Base-by-base conservation (phyloP, 2,888 invertebrate genomes). In the Cosmia trapezina region DNA sequence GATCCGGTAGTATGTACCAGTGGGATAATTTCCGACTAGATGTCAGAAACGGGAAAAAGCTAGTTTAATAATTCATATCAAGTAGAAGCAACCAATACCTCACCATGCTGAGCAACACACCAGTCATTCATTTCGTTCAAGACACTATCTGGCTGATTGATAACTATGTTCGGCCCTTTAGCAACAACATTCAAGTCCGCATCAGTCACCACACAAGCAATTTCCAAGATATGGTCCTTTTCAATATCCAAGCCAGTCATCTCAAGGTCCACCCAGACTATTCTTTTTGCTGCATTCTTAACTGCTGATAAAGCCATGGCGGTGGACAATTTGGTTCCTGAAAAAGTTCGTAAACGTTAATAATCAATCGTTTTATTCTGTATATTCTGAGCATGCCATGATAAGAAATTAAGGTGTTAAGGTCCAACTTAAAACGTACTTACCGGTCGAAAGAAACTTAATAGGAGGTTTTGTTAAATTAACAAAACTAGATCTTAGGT, bases 141-240 rank as follows among this genome's bases (percentile, higher is more conserved):
- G 47, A 98, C 93, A 45, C 96, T 92, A 78, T 98, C 97, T 0
- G 98, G 96, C 85, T 99, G 98, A 87, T 98, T 96, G 82, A 99
- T 97, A 2, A 98, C 96, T 60, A 99, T 91, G 86, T 97, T 96
- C 0, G 98, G 98, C 9, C 98, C 98, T 89, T 97, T 97, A 5
- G 98, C 98, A 53, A 98, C 93, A 12, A 98, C 91, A 85, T 98
- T 97, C 22, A 99, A 94, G 68, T 98, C 90, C 17, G 96, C 95
- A 90, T 99, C 98, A 0, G 99, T 99, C 70, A 99, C 96, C 47
- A 99, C 90, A 90, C 98, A 98, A 0, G 99, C 98, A 70, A 99
- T 97, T 96, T 99, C 99, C 88, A 99, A 92, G 69, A 99, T 98
- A 80, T 97, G 97, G 89, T 98, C 98, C 67, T 94, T 97, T 0